Percentiles rank a stretch among this genome's conserved stretches.
Conservation (phyloP, 2,113 vertebrate genomes). For the Erythrolamprus reginae region DNA sequence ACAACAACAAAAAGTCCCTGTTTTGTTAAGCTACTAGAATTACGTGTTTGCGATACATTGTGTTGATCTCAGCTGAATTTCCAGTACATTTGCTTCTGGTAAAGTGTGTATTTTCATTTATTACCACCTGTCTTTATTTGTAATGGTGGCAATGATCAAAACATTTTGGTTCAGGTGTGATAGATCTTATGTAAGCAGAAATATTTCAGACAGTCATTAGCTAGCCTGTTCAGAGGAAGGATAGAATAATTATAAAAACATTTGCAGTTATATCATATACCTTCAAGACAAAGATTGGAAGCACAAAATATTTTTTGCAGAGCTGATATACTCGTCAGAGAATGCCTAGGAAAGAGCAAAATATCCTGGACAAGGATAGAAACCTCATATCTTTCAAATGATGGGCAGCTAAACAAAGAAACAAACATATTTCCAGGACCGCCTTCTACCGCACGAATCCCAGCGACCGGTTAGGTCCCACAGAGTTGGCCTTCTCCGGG, state of each 20-base stretch:
- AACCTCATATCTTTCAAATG: neutral
- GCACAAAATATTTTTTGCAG: neutral
- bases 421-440: too few relatives aligned
- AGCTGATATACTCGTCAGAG: neutral
- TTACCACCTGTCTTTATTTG: neutral
- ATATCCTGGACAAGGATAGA: neutral
- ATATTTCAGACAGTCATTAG: neutral
- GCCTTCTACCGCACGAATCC: too few relatives aligned
- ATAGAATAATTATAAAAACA: neutral
- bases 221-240: neutral
- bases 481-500: too few relatives aligned
- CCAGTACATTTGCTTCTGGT: neutral
- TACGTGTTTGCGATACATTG: conserved; percentile 4
- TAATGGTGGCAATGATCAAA: neutral
- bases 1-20: neutral
- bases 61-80: conserved; percentile 23
- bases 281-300: neutral
- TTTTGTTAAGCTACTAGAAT: conserved; percentile 19
- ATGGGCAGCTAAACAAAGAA: neutral
- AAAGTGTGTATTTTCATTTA: neutral
- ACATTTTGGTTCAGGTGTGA: neutral
- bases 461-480: too few relatives aligned
- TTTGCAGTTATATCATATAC: too few relatives aligned
- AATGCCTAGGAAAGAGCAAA: neutral
- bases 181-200: neutral